Evolutionary conservation across 1,140 invertebrate species (phyloP), one percentile per base, ranked within the genome.

Genomic region (Cepaea nemoralis): DNA sequence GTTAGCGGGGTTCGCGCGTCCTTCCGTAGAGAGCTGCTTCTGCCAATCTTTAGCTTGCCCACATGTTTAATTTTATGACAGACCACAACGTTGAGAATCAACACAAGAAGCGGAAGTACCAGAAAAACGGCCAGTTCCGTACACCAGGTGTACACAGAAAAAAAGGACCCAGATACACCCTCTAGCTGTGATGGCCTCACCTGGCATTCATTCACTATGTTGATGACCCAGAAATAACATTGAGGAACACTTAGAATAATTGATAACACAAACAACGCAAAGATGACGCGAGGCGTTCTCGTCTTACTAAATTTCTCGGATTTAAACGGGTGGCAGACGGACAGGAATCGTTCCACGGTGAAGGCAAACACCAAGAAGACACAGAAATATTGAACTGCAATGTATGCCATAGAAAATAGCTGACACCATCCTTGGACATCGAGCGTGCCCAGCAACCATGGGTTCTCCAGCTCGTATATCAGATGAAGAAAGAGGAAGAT

Each of bases 291-390:
- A 85, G 94, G 94, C 0, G 96, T 95, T 19, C 95, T 91, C 0
- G 95, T 94, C 0, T 95, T 96, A 87, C 96, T 96, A 89, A 96
- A 94, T 1, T 93, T 93, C 45, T 94, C 95, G 0, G 95, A 92
- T 63, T 93, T 93, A 42, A 97, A 88, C 0, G 96, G 96, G 88
- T 96, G 95, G 83, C 94, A 93, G 0, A 97, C 88, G 0, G 96
- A 96, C 10, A 97, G 94, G 88, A 96, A 97, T 33, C 96, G 91
- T 88, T 97, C 96, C 0, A 96, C 93, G 0, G 96, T 97, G 89
- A 97, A 97, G 2, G 95, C 95, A 6, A 97, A 83, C 8, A 91
- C 90, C 0, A 90, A 85, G 31, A 90, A 70, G 6, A 87, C 86
- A 50, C 86, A 87, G 37, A 87, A 83, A 63, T 89, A 88, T 66